Conservation (phyloP, 92 coral and sea anemone species). For the Pocillopora meandrina region DNA sequence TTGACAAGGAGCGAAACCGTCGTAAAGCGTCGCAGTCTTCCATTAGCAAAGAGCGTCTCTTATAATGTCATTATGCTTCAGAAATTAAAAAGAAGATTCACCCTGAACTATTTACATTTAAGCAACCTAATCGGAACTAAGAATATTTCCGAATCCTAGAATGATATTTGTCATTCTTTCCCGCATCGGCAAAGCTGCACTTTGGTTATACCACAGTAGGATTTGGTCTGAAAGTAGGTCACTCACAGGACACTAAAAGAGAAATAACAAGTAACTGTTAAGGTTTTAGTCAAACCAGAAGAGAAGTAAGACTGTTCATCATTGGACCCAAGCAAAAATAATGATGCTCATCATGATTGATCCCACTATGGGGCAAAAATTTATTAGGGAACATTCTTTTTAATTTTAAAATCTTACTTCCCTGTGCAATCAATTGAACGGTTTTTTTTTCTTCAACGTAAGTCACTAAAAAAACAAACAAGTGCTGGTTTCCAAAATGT, state of each 20-base stretch:
- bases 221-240: slow-evolving; percentile 3
- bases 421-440: too few relatives aligned
- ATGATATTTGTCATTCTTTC: neutral
- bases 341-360: neutral
- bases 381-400: too few relatives aligned
- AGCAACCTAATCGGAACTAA: neutral
- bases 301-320: neutral
- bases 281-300: neutral
- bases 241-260: slow-evolving; percentile 4
- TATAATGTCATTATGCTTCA: neutral
- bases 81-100: neutral
- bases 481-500: too few relatives aligned
- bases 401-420: too few relatives aligned
- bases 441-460: too few relatives aligned
- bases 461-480: too few relatives aligned
- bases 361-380: neutral
- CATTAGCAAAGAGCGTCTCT: too few relatives aligned
- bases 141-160: neutral
- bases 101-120: neutral
- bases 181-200: neutral
- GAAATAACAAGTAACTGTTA: neutral
- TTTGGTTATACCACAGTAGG: slow-evolving; percentile 1
- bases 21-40: too few relatives aligned
- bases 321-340: neutral
- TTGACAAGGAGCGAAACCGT: too few relatives aligned